Conservation (phyloP, 2,888 invertebrate genomes). For the Netelia fuscicornis region DNA sequence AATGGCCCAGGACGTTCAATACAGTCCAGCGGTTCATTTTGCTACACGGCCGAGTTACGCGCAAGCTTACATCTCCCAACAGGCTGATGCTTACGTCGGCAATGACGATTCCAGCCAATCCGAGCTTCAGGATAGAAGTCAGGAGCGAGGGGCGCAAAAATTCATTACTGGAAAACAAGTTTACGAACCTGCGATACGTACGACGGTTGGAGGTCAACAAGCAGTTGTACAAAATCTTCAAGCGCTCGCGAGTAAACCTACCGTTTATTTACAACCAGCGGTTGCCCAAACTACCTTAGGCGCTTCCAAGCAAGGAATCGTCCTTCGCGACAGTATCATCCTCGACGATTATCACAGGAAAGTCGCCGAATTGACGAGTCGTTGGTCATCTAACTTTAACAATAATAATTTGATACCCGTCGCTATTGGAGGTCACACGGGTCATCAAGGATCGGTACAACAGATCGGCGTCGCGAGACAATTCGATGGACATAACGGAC, state of each 20-base stretch:
- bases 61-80: slow-evolving; percentile 40
- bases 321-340: slow-evolving; percentile 77
- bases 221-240: background rate
- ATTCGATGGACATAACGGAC: slow-evolving; percentile 26
- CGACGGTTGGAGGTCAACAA: background rate
- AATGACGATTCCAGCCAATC: slow-evolving; percentile 10
- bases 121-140: slow-evolving; percentile 32
- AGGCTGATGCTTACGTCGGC: slow-evolving; percentile 40
- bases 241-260: slow-evolving; percentile 2
- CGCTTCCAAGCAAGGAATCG: slow-evolving; percentile 73
- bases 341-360: slow-evolving; percentile 79
- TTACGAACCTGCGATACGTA: slow-evolving; percentile 10
- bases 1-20: background rate
- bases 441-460: slow-evolving; percentile 6
- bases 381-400: slow-evolving; percentile 75
- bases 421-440: slow-evolving; percentile 23
- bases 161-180: background rate
- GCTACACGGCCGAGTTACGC: slow-evolving; percentile 22
- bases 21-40: slow-evolving; percentile 21
- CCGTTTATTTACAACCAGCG: slow-evolving; percentile 56
- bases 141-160: slow-evolving; percentile 18
- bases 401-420: slow-evolving; percentile 40
- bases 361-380: slow-evolving; percentile 78
- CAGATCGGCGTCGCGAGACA: slow-evolving; percentile 11
- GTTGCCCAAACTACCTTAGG: slow-evolving; percentile 69